phyloP scores from a whole-genome alignment of 2,888 invertebrate species.

The Proisotoma minuta region DNA sequence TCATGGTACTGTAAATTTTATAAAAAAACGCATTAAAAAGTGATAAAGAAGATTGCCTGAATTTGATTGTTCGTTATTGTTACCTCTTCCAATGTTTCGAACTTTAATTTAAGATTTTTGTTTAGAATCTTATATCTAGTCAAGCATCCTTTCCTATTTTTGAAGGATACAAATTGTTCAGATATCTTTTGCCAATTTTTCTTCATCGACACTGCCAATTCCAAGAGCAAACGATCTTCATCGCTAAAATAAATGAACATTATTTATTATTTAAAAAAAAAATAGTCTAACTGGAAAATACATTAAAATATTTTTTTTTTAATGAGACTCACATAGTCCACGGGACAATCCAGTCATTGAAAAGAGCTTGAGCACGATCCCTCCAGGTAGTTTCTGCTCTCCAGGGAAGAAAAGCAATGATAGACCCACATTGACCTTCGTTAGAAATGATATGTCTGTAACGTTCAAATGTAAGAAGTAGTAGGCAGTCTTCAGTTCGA shows the following conservation, averaged over 20 bases:
- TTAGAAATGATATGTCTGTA: slow-evolving; percentile 32
- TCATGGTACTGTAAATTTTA: slow-evolving; percentile 46
- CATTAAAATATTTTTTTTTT: neutral
- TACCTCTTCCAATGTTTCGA: neutral
- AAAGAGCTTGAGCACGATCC: slow-evolving; percentile 42
- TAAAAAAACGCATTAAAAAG: too few species aligned
- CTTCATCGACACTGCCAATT: slow-evolving; percentile 30
- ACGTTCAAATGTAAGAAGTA: slow-evolving; percentile 40
- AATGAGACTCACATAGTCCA: slow-evolving; percentile 41
- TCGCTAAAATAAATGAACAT: slow-evolving; percentile 25
- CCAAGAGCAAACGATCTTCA: slow-evolving; percentile 38
- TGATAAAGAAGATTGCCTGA: too few species aligned
- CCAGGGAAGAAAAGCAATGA: slow-evolving; percentile 44
- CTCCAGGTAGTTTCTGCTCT: slow-evolving; percentile 45
- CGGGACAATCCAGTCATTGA: slow-evolving; percentile 44
- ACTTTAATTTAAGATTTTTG: slow-evolving; percentile 16
- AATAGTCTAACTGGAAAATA: neutral
- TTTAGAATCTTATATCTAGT: slow-evolving; percentile 41
- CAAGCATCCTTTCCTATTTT: slow-evolving; percentile 44
- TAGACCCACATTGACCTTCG: slow-evolving; percentile 41
- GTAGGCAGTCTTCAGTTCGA: slow-evolving; percentile 41
- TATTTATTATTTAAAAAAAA: neutral
- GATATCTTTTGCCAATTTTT: slow-evolving; percentile 43
- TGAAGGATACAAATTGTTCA: slow-evolving; percentile 40
- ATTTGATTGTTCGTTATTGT: too few species aligned